Evolutionary conservation across 1,140 invertebrate genomes (phyloP).

Genomic region (Sinella curviseta): DNA sequence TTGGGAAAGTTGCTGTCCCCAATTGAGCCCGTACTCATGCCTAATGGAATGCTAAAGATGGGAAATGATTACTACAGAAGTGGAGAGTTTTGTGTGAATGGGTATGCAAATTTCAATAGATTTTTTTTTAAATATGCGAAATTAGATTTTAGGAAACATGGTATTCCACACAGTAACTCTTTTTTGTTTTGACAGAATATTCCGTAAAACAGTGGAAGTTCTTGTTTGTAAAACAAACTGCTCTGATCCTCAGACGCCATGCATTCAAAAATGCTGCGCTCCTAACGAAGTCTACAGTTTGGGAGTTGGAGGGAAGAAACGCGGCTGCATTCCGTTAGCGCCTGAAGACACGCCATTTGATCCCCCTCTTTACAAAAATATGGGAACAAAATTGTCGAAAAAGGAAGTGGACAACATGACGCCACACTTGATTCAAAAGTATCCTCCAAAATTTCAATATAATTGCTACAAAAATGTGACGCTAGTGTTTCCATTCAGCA

Average conservation of each 20-base stretch:
- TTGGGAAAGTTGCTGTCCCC: conserved; percentile 9
- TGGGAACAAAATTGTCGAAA: conserved; percentile 17
- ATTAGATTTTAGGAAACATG: not conserved
- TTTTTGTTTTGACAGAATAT: conserved; percentile 13
- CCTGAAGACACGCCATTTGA: conserved; percentile 25
- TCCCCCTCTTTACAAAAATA: conserved; percentile 30
- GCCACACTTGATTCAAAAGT: conserved; percentile 34
- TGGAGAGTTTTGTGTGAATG: conserved; percentile 36
- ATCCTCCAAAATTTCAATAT: conserved; percentile 40
- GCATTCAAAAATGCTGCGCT: conserved; percentile 36
- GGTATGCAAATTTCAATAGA: conserved; percentile 30
- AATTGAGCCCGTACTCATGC: conserved; percentile 30
- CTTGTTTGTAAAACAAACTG: conserved; percentile 38
- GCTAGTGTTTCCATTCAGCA: conserved; percentile 35
- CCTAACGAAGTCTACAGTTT: conserved; percentile 38
- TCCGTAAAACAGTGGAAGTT: conserved; percentile 33
- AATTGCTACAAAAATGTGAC: conserved; percentile 39
- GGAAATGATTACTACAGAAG: conserved; percentile 31
- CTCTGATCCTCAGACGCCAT: conserved; percentile 24
- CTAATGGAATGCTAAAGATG: conserved; percentile 31
- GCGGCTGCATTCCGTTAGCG: conserved; percentile 30
- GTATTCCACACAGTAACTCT: not conserved
- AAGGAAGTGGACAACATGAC: conserved; percentile 17
- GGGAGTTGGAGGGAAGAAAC: conserved; percentile 18
- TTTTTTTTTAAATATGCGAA: not conserved